phyloP scores from a whole-genome alignment of 2,888 invertebrate species.

The Tenthredo livida region DNA sequence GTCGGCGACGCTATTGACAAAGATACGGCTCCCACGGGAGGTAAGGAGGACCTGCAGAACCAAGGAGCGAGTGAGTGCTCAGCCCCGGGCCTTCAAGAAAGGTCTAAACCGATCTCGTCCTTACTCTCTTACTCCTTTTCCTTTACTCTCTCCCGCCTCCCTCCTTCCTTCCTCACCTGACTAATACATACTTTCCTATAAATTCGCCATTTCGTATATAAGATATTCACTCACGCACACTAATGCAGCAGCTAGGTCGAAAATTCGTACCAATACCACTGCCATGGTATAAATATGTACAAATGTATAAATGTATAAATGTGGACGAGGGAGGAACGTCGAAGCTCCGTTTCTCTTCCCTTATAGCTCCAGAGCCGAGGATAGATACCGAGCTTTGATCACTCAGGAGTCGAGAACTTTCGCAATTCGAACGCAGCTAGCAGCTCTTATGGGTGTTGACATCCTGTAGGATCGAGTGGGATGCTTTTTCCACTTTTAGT shows the following conservation, averaged over 20 bases:
- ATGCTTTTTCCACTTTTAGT: constrained; percentile 11
- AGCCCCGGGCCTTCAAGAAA: constrained; percentile 29
- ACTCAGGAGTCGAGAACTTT: constrained; percentile 48
- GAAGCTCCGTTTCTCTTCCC: not conserved
- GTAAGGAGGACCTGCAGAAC: constrained; percentile 57
- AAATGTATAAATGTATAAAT: not conserved
- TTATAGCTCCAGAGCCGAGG: not conserved
- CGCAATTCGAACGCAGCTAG: constrained; percentile 25
- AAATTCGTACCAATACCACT: not conserved
- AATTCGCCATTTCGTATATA: not conserved
- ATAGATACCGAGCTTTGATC: constrained; percentile 44
- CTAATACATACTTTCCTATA: not conserved
- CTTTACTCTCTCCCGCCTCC: not conserved
- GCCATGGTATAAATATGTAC: not conserved
- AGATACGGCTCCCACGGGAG: constrained; percentile 71
- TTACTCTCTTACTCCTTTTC: constrained; percentile 22
- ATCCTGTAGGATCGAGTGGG: constrained; percentile 18
- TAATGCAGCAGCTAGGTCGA: not conserved
- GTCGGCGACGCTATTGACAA: constrained; percentile 72
- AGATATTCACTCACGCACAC: not conserved
- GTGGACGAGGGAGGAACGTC: not conserved
- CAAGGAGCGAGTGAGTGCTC: constrained; percentile 30
- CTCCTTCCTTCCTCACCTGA: not conserved
- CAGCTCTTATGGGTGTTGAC: constrained; percentile 22
- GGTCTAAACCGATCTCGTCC: constrained; percentile 34